Percentiles rank a stretch among this genome's conserved stretches.
phyloP scores from a whole-genome alignment of 2,888 invertebrate genomes.

The Aphidius colemani region DNA sequence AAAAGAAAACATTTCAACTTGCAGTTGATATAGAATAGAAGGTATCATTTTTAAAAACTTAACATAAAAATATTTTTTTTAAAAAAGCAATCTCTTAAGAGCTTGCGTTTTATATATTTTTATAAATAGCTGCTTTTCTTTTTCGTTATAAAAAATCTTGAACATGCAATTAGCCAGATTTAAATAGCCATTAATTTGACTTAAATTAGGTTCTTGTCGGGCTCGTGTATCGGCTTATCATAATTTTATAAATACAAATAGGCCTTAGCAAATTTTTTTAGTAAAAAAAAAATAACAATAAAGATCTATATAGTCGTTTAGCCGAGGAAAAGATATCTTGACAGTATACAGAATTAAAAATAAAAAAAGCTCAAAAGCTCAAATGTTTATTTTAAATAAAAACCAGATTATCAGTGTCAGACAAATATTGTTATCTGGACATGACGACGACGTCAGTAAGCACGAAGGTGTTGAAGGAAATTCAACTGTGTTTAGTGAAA shows the following conservation, averaged over 20 bases:
- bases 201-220: constrained; percentile 9
- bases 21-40: constrained; percentile 2
- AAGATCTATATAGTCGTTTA: too few relatives aligned
- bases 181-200: constrained; percentile 6
- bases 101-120: neutral
- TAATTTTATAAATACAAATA: constrained; percentile 23
- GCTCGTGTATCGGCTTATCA: constrained; percentile 7
- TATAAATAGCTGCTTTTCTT: neutral
- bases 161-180: neutral
- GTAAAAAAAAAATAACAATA: too few relatives aligned
- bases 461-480: neutral
- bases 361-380: too few relatives aligned
- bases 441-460: neutral
- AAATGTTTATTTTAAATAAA: too few relatives aligned
- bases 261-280: neutral
- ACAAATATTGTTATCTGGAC: too few relatives aligned
- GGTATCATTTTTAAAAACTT: neutral
- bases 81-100: neutral
- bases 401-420: too few relatives aligned
- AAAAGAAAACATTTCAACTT: neutral
- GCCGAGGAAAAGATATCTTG: too few relatives aligned
- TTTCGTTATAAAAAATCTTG: neutral
- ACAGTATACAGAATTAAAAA: too few relatives aligned
- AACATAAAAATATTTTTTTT: too few relatives aligned
- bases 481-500: constrained; percentile 20